phyloP scores from a whole-genome alignment of 2,113 vertebrate genomes.

The Datnioides undecimradiatus region DNA sequence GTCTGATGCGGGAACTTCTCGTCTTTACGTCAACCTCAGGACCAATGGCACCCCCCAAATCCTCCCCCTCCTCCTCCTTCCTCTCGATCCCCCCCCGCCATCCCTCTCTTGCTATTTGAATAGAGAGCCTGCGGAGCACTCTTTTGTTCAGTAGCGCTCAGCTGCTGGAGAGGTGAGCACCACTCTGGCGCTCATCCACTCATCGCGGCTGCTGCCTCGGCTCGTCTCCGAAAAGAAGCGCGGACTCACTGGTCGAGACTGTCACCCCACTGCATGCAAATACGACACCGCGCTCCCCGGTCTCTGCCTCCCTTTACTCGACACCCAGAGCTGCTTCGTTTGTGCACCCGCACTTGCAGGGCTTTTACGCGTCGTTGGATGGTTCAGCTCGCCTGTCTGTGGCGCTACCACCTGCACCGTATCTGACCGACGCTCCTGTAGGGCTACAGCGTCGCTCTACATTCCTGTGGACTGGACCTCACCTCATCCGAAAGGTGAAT shows the following conservation, averaged over 20 bases:
- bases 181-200: conserved; percentile 68
- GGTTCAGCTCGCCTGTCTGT: conserved; percentile 44
- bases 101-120: conserved; percentile 72
- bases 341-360: conserved; percentile 23
- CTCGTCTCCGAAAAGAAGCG: conserved; percentile 30
- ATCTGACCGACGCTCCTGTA: conserved; percentile 48
- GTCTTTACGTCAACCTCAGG: conserved; percentile 27
- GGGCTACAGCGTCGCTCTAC: conserved; percentile 69
- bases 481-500: conserved; percentile 72
- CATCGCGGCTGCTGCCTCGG: conserved; percentile 32
- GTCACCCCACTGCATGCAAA: neutral
- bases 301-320: neutral
- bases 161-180: conserved; percentile 82
- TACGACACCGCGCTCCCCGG: neutral
- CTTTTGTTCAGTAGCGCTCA: conserved; percentile 86
- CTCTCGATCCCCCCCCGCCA: neutral
- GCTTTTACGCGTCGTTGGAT: conserved; percentile 62
- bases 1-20: conserved; percentile 25
- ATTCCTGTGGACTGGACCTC: conserved; percentile 74
- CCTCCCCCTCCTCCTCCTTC: neutral
- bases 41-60: neutral
- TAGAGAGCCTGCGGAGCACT: conserved; percentile 74
- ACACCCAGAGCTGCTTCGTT: neutral
- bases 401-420: conserved; percentile 69
- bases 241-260: conserved; percentile 10